Evolutionary conservation across 2,113 vertebrate species (phyloP).

Genomic region (Arvicanthis niloticus): DNA sequence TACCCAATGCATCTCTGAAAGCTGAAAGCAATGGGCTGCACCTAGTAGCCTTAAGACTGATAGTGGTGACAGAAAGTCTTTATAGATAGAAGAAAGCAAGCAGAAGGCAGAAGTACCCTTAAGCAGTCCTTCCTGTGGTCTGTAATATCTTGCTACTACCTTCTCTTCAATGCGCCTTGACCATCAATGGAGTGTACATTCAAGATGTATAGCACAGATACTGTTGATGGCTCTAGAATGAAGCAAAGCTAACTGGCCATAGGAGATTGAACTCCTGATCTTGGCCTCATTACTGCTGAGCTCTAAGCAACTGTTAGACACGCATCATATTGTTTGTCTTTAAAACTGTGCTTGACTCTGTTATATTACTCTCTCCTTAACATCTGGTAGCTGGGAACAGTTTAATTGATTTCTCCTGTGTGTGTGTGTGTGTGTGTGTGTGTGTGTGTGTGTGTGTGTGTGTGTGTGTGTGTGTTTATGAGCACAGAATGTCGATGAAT

Average conservation of each 20-base stretch:
- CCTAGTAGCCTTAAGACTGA: not conserved
- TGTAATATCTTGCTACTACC: not conserved
- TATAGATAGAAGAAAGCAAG: not conserved
- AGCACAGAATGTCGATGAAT: constrained; percentile 44
- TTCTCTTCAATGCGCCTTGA: not conserved
- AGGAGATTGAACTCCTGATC: constrained; percentile 58
- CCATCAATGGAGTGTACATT: not conserved
- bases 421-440: no score
- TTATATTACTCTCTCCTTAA: constrained; percentile 67
- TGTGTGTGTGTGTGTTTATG: constrained; percentile 48
- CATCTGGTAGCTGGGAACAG: constrained; percentile 42
- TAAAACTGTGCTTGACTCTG: constrained; percentile 56
- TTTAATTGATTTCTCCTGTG: constrained; percentile 59
- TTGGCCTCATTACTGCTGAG: constrained; percentile 46
- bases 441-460: no score
- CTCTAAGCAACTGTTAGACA: constrained; percentile 33
- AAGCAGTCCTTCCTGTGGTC: not conserved
- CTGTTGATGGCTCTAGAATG: not conserved
- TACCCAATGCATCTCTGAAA: not conserved
- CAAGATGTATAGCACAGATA: not conserved
- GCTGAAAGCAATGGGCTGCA: not conserved
- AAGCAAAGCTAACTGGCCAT: constrained; percentile 50
- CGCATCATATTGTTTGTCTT: constrained; percentile 41
- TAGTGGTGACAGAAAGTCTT: not conserved
- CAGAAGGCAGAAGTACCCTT: not conserved